Evolutionary conservation across 2,888 invertebrate genomes (phyloP).

Genomic region (Orgyia antiqua): DNA sequence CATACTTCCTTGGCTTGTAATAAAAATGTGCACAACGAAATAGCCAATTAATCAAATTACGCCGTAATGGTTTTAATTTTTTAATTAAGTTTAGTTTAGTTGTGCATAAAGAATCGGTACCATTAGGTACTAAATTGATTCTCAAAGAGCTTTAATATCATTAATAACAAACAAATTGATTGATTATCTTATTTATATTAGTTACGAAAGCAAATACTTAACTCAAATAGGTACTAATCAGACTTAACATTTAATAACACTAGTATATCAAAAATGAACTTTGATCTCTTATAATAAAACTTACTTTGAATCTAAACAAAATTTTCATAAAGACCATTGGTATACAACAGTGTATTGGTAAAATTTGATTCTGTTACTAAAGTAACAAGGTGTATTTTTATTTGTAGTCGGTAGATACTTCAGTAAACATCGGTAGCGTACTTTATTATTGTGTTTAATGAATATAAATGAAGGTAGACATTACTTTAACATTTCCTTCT

Average conservation of each 20-base stretch:
- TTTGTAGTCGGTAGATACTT: conserved; percentile 15
- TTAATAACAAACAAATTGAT: conserved; percentile 21
- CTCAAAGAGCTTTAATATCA: too few relatives aligned
- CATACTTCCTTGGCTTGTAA: too few relatives aligned
- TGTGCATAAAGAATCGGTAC: too few relatives aligned
- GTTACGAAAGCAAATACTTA: conserved; percentile 23
- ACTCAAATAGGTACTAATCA: conserved; percentile 19
- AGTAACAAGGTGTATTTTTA: conserved; percentile 29
- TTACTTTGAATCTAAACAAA: conserved; percentile 6
- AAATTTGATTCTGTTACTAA: conserved; percentile 16
- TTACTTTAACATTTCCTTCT: conserved; percentile 40
- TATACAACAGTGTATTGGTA: conserved; percentile 18
- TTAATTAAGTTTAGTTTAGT: too few relatives aligned
- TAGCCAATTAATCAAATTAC: too few relatives aligned
- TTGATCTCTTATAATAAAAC: conserved; percentile 6
- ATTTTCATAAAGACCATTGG: too few relatives aligned
- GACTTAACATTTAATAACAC: conserved; percentile 10
- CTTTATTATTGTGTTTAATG: conserved; percentile 52
- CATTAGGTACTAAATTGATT: too few relatives aligned
- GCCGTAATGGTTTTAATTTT: too few relatives aligned
- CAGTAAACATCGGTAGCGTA: conserved; percentile 37
- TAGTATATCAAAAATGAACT: conserved; percentile 9
- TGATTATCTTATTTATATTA: conserved; percentile 26
- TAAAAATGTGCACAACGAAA: too few relatives aligned
- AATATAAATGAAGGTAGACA: conserved; percentile 55